Evolutionary conservation across 1,140 invertebrate species (phyloP), one percentile per base, ranked within the genome.

Genomic region (Atta colombica): DNA sequence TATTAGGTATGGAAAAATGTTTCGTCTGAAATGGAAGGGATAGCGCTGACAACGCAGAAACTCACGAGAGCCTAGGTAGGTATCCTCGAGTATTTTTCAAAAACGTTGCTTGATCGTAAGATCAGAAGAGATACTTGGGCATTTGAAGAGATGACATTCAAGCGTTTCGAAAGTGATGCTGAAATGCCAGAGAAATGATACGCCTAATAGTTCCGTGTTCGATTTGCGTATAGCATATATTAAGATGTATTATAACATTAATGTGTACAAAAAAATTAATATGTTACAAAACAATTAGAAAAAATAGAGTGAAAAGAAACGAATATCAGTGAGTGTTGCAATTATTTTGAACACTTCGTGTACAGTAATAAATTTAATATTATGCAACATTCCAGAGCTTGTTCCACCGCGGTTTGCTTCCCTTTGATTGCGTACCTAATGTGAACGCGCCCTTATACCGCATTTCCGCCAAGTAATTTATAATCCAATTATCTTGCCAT

Each of bases 401-500:
- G n/a, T 61, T 74, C 31, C 18, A 28, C 7, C 21, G 55, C 69
- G 55, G 55, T 45, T 58, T 71, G 8, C 10, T 61, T 72, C 58
- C 49, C 55, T 49, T 75, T 60, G 68, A 18, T 4, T 28, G 3
- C 4, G 10, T 18, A 55, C 39, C 53, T 49, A 58, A 45, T 74
- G 53, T 82, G 68, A 0, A 51, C 25, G 68, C 39, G 18, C 55
- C 69, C 68, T 84, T 75, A 84, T 39, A 28, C n/a, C 35, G 69
- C 80, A 61, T 74, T 74, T 74, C 55, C 25, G 21, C 39, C 45
- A 25, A 21, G 60, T 84, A 84, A 84, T 84, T 84, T 84, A 84
- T 39, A 69, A 74, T 74, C 69, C 69, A 39, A 51, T 53, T 60
- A 58, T 35, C 53, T 81, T n/a, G 66, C 51, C 8, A 39, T 31